These are phyloP conservation scores for Echeneis naucrates DNA, from an alignment of 2,797 vertebrate species.

Conservation along the genomic window DNA sequence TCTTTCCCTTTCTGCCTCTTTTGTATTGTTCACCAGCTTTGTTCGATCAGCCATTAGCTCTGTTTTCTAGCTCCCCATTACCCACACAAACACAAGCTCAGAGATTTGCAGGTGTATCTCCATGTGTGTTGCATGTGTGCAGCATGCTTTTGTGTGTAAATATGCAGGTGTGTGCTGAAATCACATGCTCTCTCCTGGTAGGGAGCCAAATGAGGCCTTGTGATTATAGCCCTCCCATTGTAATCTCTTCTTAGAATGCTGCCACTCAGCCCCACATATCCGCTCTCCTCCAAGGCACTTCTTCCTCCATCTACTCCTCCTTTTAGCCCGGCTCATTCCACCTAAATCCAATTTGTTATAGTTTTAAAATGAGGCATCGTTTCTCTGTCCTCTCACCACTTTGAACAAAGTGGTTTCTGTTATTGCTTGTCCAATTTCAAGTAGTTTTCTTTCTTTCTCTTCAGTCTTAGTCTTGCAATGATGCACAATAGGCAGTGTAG, in stretches of 20 bases:
- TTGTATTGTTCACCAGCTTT: neutral
- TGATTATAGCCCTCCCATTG: conserved; percentile 73
- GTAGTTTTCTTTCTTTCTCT: conserved; percentile 47
- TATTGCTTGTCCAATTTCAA: conserved; percentile 67
- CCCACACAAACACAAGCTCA: conserved; percentile 7
- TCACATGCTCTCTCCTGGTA: conserved; percentile 47
- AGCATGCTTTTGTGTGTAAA: conserved; percentile 39
- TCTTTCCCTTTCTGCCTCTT: neutral
- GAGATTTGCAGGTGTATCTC: neutral
- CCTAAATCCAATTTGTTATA: conserved; percentile 80
- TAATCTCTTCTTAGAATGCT: conserved; percentile 70
- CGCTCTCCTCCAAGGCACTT: conserved; percentile 9
- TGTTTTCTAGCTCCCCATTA: neutral
- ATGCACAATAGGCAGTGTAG: conserved; percentile 22
- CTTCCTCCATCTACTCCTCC: conserved; percentile 48
- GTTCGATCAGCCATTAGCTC: neutral
- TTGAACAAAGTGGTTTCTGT: conserved; percentile 69
- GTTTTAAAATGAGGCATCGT: conserved; percentile 73
- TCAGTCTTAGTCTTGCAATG: conserved; percentile 30
- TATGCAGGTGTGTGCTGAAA: conserved; percentile 50
- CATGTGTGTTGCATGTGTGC: conserved; percentile 5
- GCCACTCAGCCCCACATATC: conserved; percentile 42
- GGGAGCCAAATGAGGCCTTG: conserved; percentile 65
- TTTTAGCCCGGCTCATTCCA: conserved; percentile 60
- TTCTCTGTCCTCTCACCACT: conserved; percentile 66